Percentiles rank a stretch among this genome's conserved stretches.
Conservation (phyloP, 2,888 invertebrate genomes). For the Brachypterus glaber region DNA sequence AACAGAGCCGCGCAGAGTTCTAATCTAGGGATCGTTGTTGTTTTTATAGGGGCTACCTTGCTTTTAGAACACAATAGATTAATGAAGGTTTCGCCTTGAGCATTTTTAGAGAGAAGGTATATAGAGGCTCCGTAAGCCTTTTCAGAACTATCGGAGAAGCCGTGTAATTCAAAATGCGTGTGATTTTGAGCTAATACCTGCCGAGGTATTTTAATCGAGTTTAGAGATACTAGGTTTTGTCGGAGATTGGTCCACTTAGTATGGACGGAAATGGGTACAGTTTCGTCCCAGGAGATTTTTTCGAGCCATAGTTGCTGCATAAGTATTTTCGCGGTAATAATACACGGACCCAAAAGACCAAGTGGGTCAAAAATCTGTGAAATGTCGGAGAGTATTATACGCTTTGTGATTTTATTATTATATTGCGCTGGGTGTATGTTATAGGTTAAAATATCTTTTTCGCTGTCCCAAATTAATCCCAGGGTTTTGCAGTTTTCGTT, state of each 20-base stretch:
- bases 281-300: conserved; percentile 11
- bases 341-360: conserved; percentile 10
- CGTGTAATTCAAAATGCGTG: conserved; percentile 10
- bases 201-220: conserved; percentile 8
- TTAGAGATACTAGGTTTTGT: conserved; percentile 1
- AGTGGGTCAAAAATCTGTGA: conserved; percentile 16
- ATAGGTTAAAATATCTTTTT: too few relatives aligned
- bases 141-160: conserved; percentile 14
- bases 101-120: conserved; percentile 6
- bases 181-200: conserved; percentile 4
- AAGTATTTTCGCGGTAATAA: conserved; percentile 13
- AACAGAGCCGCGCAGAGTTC: conserved; percentile 17
- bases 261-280: conserved; percentile 6
- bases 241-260: conserved; percentile 7
- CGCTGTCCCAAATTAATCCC: conserved; percentile 8
- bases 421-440: too few relatives aligned
- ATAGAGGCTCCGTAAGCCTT: conserved; percentile 15
- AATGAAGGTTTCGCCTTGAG: neutral
- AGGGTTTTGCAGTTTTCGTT: conserved; percentile 3
- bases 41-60: conserved; percentile 15
- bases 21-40: conserved; percentile 12
- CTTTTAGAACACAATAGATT: conserved; percentile 15
- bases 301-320: conserved; percentile 13
- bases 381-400: conserved; percentile 9
- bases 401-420: neutral